Evolutionary conservation across 2,113 vertebrate species (phyloP).

Genomic region (Chloroceryle aenea): DNA sequence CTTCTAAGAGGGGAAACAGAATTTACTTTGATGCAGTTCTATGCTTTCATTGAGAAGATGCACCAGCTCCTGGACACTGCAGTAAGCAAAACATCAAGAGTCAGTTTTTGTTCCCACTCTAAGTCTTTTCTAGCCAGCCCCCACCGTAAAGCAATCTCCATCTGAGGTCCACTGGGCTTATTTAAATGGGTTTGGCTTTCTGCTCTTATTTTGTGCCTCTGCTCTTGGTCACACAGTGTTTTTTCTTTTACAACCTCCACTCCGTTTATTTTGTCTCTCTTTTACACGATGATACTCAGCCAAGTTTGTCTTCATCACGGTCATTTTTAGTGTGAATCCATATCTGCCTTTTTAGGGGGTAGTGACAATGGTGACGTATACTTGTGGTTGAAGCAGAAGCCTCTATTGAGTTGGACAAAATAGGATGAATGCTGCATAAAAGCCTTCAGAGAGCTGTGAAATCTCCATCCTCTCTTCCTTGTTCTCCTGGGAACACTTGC

Average conservation of each 20-base stretch:
- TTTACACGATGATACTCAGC: not conserved
- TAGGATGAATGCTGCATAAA: constrained; percentile 62
- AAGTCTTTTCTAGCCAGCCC: not conserved
- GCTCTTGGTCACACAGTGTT: not conserved
- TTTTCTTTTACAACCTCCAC: not conserved
- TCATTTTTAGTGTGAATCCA: constrained; percentile 9
- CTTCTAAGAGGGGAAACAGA: not conserved
- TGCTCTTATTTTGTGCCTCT: not conserved
- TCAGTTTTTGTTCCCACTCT: not conserved
- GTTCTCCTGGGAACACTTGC: constrained; percentile 63
- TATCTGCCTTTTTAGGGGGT: constrained; percentile 53
- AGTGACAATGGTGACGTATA: not conserved
- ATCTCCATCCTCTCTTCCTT: constrained; percentile 56
- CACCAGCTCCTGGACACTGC: not conserved
- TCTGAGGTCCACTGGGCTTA: not conserved
- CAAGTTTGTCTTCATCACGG: constrained; percentile 25
- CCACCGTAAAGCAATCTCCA: not conserved
- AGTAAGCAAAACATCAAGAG: not conserved
- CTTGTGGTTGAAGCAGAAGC: constrained; percentile 60
- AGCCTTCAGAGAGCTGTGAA: constrained; percentile 68
- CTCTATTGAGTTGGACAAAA: constrained; percentile 58
- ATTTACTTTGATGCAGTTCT: not conserved
- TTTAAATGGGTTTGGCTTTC: constrained; percentile 23
- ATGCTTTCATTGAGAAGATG: not conserved
- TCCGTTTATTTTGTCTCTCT: not conserved